These are phyloP conservation scores for Halictus rubicundus DNA, from an alignment of 1,140 invertebrate genomes.

Conservation along the genomic window DNA sequence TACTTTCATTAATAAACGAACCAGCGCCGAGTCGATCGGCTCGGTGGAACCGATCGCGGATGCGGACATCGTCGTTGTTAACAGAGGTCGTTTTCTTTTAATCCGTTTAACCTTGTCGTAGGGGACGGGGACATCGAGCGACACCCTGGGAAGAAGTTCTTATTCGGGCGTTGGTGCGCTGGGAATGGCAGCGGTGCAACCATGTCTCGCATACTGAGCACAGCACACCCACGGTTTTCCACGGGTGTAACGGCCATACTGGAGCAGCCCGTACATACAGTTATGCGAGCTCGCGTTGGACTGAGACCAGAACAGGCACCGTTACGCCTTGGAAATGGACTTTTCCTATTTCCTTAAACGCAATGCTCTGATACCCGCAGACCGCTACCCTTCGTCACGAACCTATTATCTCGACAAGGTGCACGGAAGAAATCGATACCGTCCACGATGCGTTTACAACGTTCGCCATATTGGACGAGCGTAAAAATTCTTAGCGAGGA, in stretches of 20 bases:
- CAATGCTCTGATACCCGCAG: neutral
- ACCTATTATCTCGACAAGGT: conserved; percentile 18
- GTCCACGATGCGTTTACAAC: neutral
- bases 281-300: conserved; percentile 5
- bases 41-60: neutral
- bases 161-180: neutral
- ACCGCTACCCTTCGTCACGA: neutral
- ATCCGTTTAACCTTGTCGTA: neutral
- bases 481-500: too few species aligned
- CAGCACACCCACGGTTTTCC: neutral
- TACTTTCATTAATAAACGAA: neutral
- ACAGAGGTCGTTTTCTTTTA: neutral
- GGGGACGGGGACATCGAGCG: neutral
- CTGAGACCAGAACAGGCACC: neutral
- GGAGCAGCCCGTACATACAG: conserved; percentile 1
- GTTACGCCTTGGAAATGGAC: conserved; percentile 33
- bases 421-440: conserved; percentile 17
- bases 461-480: neutral
- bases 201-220: conserved; percentile 26
- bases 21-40: too few species aligned
- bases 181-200: conserved; percentile 5
- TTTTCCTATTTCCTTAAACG: conserved; percentile 32
- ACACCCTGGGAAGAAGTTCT: conserved; percentile 11
- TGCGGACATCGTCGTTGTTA: too few species aligned
- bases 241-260: neutral